Conservation (phyloP, 1,140 invertebrate genomes). For the Drosophila pallidifrons region DNA sequence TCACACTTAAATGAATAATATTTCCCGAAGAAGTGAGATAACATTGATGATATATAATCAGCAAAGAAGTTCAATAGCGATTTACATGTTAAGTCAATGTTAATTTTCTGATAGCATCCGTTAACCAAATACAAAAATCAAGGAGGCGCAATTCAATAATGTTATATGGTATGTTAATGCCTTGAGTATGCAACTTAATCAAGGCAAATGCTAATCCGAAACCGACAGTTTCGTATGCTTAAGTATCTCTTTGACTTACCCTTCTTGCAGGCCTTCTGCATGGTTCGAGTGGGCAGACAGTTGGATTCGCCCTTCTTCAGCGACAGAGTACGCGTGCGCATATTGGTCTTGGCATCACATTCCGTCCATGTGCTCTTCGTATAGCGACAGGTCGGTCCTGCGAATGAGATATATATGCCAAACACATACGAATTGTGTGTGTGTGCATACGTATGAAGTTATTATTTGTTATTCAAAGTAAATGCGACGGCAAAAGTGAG, state of each 20-base stretch:
- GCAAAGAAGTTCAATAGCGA: no score
- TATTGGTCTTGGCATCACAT: conserved; percentile 92
- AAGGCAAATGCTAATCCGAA: neutral
- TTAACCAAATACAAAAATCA: no score
- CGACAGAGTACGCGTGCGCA: conserved; percentile 90
- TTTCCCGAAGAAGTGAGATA: no score
- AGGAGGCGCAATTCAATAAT: no score
- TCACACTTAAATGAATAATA: no score
- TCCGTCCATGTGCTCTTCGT: conserved; percentile 93
- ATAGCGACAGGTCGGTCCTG: conserved; percentile 89
- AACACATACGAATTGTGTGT: neutral
- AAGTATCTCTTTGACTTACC: conserved; percentile 86
- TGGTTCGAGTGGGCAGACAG: conserved; percentile 92
- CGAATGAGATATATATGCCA: neutral
- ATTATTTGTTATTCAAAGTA: conserved; percentile 19
- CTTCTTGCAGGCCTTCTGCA: conserved; percentile 96
- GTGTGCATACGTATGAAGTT: conserved; percentile 1
- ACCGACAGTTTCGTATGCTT: neutral
- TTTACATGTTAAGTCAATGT: no score
- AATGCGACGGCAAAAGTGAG: conserved; percentile 16
- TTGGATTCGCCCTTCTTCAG: conserved; percentile 92
- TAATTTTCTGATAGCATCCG: no score
- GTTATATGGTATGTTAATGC: neutral
- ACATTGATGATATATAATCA: no score
- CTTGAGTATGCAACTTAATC: neutral